phyloP scores from a whole-genome alignment of 1,140 invertebrate genomes.

The Leucophenga varia region DNA sequence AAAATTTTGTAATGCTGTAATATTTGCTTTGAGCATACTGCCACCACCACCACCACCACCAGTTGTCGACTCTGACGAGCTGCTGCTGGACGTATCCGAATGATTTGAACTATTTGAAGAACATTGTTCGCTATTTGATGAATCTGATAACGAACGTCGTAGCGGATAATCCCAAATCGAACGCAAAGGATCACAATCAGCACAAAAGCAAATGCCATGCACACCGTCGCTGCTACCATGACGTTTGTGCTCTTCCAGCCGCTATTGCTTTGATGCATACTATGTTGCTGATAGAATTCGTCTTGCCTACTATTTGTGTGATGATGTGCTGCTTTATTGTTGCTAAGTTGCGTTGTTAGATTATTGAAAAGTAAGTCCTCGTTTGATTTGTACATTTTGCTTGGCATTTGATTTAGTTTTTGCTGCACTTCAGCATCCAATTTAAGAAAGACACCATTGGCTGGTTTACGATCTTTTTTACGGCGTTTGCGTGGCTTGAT shows the following conservation, averaged over 20 bases:
- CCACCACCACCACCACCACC: slow-evolving; percentile 8
- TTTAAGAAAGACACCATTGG: slow-evolving; percentile 41
- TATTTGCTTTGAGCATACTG: slow-evolving; percentile 24
- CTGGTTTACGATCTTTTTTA: slow-evolving; percentile 79
- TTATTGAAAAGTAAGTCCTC: too few species aligned
- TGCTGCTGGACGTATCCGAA: slow-evolving; percentile 38
- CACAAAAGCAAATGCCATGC: slow-evolving; percentile 68
- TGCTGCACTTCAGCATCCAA: slow-evolving; percentile 34
- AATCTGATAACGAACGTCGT: slow-evolving; percentile 46
- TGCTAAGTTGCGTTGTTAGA: too few species aligned
- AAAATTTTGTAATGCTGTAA: slow-evolving; percentile 4
- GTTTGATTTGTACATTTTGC: too few species aligned
- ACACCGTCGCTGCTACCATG: slow-evolving; percentile 13
- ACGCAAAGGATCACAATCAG: slow-evolving; percentile 75
- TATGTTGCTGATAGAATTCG: neutral
- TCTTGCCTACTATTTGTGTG: too few species aligned
- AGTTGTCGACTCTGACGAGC: slow-evolving; percentile 17
- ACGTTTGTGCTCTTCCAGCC: neutral
- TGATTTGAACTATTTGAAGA: slow-evolving; percentile 34
- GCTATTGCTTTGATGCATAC: neutral
- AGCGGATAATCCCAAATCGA: slow-evolving; percentile 68
- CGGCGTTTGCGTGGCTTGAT: slow-evolving; percentile 85
- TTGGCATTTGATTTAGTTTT: slow-evolving; percentile 15
- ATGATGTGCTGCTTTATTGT: too few species aligned
- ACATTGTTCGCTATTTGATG: slow-evolving; percentile 30